phyloP scores from a whole-genome alignment of 2,888 invertebrate genomes.

The Philereme transversata region DNA sequence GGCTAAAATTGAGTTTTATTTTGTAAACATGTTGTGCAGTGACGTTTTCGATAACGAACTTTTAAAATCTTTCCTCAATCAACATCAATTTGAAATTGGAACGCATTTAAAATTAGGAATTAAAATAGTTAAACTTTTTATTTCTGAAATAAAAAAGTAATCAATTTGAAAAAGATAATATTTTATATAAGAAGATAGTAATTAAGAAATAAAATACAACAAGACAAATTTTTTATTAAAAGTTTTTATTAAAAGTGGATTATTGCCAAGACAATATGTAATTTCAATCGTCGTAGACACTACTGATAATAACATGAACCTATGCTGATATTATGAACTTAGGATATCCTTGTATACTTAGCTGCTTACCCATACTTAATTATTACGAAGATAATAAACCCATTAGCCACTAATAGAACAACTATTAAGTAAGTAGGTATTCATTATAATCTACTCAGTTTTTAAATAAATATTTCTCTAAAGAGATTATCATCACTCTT shows the following conservation, averaged over 20 bases:
- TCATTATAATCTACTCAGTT: no score
- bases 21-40: slow-evolving; percentile 55
- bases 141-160: not conserved
- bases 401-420: slow-evolving; percentile 10
- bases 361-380: slow-evolving; percentile 10
- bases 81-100: slow-evolving; percentile 15
- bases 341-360: slow-evolving; percentile 15
- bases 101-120: slow-evolving; percentile 12
- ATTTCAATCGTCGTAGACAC: no score
- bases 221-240: no score
- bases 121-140: not conserved
- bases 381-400: slow-evolving; percentile 18
- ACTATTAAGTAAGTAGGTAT: not conserved
- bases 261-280: no score
- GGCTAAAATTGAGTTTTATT: slow-evolving; percentile 49
- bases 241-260: no score
- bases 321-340: slow-evolving; percentile 59
- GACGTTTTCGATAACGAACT: slow-evolving; percentile 36
- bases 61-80: slow-evolving; percentile 30
- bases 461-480: no score
- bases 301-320: slow-evolving; percentile 36
- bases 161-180: slow-evolving; percentile 4
- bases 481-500: no score
- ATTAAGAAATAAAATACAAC: no score
- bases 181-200: slow-evolving; percentile 52